Percentiles rank a stretch among this genome's conserved stretches.
These are phyloP conservation scores for Cyanoramphus novaezelandiae DNA, from an alignment of 2,113 vertebrate genomes.

Conservation along the genomic window DNA sequence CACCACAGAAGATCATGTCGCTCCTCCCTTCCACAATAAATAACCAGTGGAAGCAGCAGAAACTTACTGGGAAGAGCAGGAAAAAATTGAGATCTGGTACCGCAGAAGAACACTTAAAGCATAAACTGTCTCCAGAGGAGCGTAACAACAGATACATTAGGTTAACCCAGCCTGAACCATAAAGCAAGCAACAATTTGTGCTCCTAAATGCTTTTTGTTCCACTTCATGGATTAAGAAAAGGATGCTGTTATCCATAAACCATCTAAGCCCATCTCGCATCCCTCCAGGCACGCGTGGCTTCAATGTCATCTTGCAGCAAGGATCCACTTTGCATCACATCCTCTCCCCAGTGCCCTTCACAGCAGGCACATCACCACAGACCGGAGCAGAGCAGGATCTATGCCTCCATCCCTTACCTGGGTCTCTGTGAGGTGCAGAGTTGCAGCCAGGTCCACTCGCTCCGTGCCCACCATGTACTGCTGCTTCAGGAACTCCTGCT, in stretches of 20 bases:
- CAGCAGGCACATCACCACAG: neutral
- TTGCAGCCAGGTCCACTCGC: conserved; percentile 75
- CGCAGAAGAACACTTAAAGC: neutral
- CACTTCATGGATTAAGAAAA: neutral
- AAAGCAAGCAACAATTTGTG: neutral
- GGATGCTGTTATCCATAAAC: neutral
- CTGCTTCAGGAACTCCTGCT: conserved; percentile 79
- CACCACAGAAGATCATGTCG: neutral
- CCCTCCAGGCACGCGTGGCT: neutral
- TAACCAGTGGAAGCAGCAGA: neutral
- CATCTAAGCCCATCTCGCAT: neutral
- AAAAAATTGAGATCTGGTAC: neutral
- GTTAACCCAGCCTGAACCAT: neutral
- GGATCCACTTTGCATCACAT: accelerated
- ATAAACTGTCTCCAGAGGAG: neutral
- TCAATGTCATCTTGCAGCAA: neutral
- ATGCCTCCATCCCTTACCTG: conserved; percentile 58
- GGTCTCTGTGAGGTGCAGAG: conserved; percentile 76
- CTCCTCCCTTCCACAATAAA: neutral
- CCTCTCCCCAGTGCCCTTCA: neutral
- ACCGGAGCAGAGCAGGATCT: neutral
- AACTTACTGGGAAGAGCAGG: neutral
- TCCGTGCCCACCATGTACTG: conserved; percentile 81
- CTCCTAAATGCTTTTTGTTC: neutral
- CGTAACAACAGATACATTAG: neutral